Percentiles rank a stretch among this genome's conserved stretches.
Conservation (phyloP, 2,113 vertebrate species). For the Heterocephalus glaber region DNA sequence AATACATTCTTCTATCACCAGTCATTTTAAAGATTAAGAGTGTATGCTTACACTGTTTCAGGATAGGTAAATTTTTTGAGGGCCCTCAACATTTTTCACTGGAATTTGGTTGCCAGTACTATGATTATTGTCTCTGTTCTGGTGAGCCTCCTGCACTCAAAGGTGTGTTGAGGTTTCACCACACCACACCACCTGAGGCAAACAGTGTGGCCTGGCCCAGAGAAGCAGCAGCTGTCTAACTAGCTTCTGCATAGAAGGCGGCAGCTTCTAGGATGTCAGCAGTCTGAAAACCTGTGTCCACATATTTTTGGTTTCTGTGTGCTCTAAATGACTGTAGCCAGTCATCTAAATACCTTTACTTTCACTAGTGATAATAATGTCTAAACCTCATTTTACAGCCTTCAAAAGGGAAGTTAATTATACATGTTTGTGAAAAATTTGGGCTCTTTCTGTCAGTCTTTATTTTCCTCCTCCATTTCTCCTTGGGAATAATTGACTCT, state of each 20-base stretch:
- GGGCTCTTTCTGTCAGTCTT: neutral
- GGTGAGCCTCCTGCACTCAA: neutral
- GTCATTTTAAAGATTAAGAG: neutral
- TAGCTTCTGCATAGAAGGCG: neutral
- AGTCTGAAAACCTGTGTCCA: neutral
- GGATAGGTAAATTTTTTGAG: neutral
- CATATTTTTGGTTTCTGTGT: neutral
- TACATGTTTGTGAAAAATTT: neutral
- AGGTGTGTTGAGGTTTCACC: neutral
- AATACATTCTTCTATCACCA: neutral
- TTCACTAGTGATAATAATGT: neutral
- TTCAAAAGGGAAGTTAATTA: neutral
- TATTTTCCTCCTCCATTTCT: neutral
- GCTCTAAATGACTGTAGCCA: neutral
- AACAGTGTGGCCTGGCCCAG: neutral
- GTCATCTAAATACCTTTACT: neutral
- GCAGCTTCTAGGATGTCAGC: neutral
- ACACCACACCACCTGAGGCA: fast-evolving
- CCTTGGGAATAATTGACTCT: neutral
- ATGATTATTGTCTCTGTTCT: neutral
- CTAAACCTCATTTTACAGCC: neutral
- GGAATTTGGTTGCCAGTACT: neutral
- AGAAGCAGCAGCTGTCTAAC: neutral
- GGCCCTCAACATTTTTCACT: neutral
- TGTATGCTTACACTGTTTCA: neutral